Base-by-base conservation (phyloP, 2,888 invertebrate genomes). In the Cyrtodaria siliqua region DNA sequence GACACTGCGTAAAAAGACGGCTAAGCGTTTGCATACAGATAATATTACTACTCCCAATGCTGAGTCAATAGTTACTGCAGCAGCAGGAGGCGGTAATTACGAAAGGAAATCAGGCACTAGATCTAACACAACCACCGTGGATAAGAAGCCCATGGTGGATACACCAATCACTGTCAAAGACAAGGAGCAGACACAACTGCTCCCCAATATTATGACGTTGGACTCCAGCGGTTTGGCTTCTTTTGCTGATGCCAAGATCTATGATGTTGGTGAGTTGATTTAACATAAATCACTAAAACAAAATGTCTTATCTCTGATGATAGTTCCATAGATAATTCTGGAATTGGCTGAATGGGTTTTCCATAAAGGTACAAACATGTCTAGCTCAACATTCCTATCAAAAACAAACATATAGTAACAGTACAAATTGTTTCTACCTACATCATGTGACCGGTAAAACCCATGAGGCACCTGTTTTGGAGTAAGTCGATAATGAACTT, bases 1-100 rank as follows among this genome's bases (percentile, higher is more conserved):
- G 52, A 69, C 74, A 24, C 57, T 77, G 56, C 84, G 82, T 72
- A 84, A 80, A 75, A 53, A 86, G 78, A 78, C 83, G 64, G 80
- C 83, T 62, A 86, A 79, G 72, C 79, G 84, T 56, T 50, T 68
- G 12, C 62, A 57, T 29, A 40, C 61, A 12, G 82, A 82, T 53
- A 33, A 57, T 33, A 73, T 70, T 40, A n/a, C 57, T 23, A 64
- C 63, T 3, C 52, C 67, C 38, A 42, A 24, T 12, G 55, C 61
- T 8, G 59, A 72, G 23, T 33, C 53, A 16, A 56, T 18, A 8
- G 53, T 26, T 26, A 62, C 44, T 44, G 55, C 71, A 24, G 26
- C 18, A 9, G 44, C 20, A 38, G 63, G 68, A 56, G 12, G 33
- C 33, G 33, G 33, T 8, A 71, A 56, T 61, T 62, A 59, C 23